phyloP scores from a whole-genome alignment of 1,140 invertebrate genomes.

The Pogonognathellus flavescens region DNA sequence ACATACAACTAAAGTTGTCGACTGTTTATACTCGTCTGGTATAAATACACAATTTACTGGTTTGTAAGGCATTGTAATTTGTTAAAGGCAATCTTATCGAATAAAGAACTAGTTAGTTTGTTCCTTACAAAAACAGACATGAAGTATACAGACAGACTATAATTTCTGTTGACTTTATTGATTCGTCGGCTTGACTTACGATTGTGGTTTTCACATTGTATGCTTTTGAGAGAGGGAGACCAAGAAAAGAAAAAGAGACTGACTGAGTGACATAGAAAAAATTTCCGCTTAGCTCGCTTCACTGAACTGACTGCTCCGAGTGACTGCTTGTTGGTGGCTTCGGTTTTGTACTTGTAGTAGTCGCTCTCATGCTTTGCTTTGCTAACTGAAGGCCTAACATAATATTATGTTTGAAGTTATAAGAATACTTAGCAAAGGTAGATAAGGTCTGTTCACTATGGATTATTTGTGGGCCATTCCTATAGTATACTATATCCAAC shows the following conservation, averaged over 20 bases:
- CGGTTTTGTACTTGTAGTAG: neutral
- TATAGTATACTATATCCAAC: too few species aligned
- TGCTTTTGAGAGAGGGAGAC: neutral
- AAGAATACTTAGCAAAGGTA: too few species aligned
- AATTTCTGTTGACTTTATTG: constrained; percentile 49
- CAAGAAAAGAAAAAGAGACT: constrained; percentile 16
- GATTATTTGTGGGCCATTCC: too few species aligned
- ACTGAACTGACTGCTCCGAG: constrained; percentile 18
- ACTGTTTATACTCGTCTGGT: too few species aligned
- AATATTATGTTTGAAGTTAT: too few species aligned
- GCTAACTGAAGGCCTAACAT: too few species aligned
- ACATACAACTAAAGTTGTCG: too few species aligned
- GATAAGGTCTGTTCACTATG: too few species aligned
- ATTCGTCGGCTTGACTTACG: constrained; percentile 24
- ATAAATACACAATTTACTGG: neutral
- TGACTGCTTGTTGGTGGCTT: constrained; percentile 1
- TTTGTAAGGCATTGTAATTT: constrained; percentile 37
- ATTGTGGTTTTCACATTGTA: constrained; percentile 24
- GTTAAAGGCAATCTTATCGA: constrained; percentile 34
- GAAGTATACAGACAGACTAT: constrained; percentile 2
- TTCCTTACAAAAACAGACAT: constrained; percentile 40
- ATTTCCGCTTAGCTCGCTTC: neutral
- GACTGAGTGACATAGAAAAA: constrained; percentile 43
- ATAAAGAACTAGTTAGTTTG: constrained; percentile 36
- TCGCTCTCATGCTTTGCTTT: too few species aligned